Evolutionary conservation across 1,140 invertebrate genomes (phyloP).

Genomic region (Campoletis sonorensis): DNA sequence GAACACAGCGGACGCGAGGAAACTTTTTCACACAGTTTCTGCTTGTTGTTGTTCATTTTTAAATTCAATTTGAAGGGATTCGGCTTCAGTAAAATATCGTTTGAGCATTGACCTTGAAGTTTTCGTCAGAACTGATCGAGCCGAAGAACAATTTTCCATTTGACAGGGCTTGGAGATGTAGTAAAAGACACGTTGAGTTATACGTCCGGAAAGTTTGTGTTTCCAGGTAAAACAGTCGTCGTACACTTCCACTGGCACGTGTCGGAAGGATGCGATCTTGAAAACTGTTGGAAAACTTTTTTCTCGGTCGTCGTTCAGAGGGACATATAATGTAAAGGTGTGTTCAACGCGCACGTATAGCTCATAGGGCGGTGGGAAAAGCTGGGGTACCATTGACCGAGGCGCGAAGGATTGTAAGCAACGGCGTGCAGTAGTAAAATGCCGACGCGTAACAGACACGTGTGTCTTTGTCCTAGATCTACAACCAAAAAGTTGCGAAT

Average conservation of each 20-base stretch:
- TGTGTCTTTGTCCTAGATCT: not conserved
- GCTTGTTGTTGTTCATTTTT: too few relatives aligned
- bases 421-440: conserved; percentile 4
- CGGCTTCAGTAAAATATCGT: not conserved
- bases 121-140: not conserved
- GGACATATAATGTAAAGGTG: not conserved
- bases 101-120: not conserved
- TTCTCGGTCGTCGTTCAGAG: conserved; percentile 1
- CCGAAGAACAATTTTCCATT: not conserved
- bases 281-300: conserved; percentile 8
- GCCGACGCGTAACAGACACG: not conserved
- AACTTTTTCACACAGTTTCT: too few relatives aligned
- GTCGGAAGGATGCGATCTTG: conserved; percentile 18
- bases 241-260: not conserved
- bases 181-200: conserved; percentile 4
- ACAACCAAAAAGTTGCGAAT: too few relatives aligned
- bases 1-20: too few relatives aligned
- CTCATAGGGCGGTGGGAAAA: not conserved
- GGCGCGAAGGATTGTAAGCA: not conserved
- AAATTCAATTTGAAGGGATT: not conserved
- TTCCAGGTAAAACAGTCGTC: not conserved
- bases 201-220: conserved; percentile 19
- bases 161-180: not conserved
- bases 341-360: not conserved
- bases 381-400: not conserved